phyloP scores from a whole-genome alignment of 2,797 vertebrate species.

The Karalla daura region DNA sequence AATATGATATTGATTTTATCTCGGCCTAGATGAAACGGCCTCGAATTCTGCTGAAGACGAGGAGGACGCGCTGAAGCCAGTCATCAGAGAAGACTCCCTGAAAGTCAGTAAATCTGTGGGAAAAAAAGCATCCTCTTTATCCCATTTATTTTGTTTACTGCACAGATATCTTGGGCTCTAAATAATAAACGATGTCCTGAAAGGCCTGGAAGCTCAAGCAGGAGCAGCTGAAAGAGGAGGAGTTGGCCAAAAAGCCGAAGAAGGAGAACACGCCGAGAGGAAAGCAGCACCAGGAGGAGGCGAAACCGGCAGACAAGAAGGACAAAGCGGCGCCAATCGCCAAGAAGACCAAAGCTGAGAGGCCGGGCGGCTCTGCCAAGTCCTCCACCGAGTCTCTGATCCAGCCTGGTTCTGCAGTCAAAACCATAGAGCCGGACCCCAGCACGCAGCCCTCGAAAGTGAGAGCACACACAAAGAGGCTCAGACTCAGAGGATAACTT shows the following conservation, averaged over 20 bases:
- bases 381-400: conserved; percentile 10
- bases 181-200: too few species aligned
- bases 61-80: conserved; percentile 41
- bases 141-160: background rate
- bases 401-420: too few species aligned
- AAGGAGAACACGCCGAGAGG: conserved; percentile 71
- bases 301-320: conserved; percentile 19
- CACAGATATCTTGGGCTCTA: too few species aligned
- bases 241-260: conserved; percentile 77
- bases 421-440: too few species aligned
- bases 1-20: conserved; percentile 15
- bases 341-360: conserved; percentile 69
- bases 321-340: conserved; percentile 6
- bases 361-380: background rate
- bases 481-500: background rate
- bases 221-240: conserved; percentile 84
- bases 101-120: conserved; percentile 84
- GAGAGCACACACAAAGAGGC: conserved; percentile 12
- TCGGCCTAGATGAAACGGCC: conserved; percentile 27
- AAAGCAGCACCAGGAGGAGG: conserved; percentile 57
- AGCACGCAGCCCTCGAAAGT: conserved; percentile 28
- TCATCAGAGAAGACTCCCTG: conserved; percentile 89
- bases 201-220: conserved; percentile 92
- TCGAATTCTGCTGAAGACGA: background rate
- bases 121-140: background rate